Evolutionary conservation across 1,140 invertebrate species (phyloP).

Genomic region (Globodera rostochiensis): DNA sequence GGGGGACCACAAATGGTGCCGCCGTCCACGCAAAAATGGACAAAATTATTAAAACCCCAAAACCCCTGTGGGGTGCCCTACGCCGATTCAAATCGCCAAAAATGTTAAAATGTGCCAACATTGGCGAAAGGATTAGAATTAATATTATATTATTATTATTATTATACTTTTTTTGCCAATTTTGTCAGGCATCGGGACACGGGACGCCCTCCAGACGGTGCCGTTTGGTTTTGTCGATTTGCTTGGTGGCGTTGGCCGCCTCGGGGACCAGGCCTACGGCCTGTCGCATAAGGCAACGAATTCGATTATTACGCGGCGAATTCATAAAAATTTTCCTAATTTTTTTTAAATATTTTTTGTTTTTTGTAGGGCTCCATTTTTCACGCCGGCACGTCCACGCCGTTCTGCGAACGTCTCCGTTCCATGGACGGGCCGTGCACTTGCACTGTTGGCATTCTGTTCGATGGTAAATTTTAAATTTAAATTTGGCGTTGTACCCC

Average conservation of each 20-base stretch:
- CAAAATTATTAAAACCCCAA: no score
- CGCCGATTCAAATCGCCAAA: no score
- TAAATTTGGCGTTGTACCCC: no score
- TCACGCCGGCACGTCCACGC: neutral
- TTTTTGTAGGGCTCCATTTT: constrained; percentile 7
- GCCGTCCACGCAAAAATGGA: no score
- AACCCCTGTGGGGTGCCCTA: no score
- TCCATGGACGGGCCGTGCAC: constrained; percentile 1
- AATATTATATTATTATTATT: no score
- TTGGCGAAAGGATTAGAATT: no score
- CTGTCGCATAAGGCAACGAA: constrained; percentile 39
- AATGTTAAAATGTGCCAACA: no score
- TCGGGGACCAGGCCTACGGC: constrained; percentile 30
- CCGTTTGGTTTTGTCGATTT: constrained; percentile 41
- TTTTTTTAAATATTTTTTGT: neutral
- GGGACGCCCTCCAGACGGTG: constrained; percentile 5
- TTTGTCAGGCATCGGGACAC: constrained; percentile 35
- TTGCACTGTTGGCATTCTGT: constrained; percentile 36
- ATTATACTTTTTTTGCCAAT: neutral
- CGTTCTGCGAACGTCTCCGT: constrained; percentile 16
- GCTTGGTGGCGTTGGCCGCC: constrained; percentile 19
- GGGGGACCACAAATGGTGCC: no score
- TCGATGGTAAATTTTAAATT: constrained; percentile 28
- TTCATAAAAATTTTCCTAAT: neutral
- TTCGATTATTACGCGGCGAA: neutral